phyloP scores from a whole-genome alignment of 2,113 vertebrate species.

The Columbina picui region DNA sequence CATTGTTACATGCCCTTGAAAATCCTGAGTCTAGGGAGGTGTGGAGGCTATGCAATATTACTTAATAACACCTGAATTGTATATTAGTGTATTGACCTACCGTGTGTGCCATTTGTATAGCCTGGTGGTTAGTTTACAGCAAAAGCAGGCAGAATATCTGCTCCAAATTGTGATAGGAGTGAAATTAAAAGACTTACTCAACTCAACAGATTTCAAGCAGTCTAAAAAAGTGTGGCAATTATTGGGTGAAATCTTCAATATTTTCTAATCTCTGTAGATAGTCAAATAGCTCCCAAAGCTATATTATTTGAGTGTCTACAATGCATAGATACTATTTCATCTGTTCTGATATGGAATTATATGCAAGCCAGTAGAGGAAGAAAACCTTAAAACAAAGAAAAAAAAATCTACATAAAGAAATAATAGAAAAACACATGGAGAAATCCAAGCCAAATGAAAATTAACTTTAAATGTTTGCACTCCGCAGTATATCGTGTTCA shows the following conservation, averaged over 20 bases:
- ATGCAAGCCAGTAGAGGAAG: background rate
- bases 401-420: conserved; percentile 4
- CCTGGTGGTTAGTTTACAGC: background rate
- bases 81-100: conserved; percentile 12
- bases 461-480: conserved; percentile 68
- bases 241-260: conserved; percentile 11
- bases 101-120: background rate
- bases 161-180: background rate
- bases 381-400: background rate
- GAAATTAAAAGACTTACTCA: background rate
- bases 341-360: background rate
- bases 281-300: conserved; percentile 32
- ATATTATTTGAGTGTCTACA: background rate
- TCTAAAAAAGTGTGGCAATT: background rate
- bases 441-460: conserved; percentile 68
- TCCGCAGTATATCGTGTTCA: conserved; percentile 70
- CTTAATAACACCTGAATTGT: conserved; percentile 19
- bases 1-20: conserved; percentile 14
- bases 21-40: background rate
- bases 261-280: conserved; percentile 12
- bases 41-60: background rate
- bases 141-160: background rate
- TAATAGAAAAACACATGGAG: background rate
- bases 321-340: background rate
- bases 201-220: background rate